Percentiles rank a stretch among this genome's conserved stretches.
These are phyloP conservation scores for Dendrolimus kikuchii DNA, from an alignment of 1,140 invertebrate genomes.

Conservation along the genomic window DNA sequence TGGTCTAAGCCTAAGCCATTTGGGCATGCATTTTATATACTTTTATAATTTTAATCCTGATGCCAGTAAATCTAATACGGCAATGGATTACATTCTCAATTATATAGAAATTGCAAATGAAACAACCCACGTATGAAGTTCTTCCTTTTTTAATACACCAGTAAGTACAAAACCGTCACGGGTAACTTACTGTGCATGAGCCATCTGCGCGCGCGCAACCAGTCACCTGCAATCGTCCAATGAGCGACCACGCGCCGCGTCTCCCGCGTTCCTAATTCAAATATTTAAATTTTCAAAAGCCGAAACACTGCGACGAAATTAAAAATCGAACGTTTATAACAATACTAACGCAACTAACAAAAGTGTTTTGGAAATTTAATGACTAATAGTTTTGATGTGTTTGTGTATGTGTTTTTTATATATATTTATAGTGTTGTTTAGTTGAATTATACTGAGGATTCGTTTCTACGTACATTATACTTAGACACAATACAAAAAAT, in stretches of 20 bases:
- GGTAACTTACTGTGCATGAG: conserved; percentile 17
- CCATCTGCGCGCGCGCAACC: conserved; percentile 26
- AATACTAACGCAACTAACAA: conserved; percentile 33
- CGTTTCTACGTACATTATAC: too few species aligned
- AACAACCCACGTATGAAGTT: conserved; percentile 29
- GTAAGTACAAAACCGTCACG: conserved; percentile 28
- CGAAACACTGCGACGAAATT: conserved; percentile 27
- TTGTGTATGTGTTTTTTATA: conserved; percentile 21
- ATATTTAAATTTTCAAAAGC: conserved; percentile 22
- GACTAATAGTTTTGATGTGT: conserved; percentile 10
- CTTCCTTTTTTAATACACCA: conserved; percentile 16
- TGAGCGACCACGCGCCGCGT: conserved; percentile 40
- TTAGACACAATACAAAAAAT: too few species aligned
- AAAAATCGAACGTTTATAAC: conserved; percentile 23
- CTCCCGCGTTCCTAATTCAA: conserved; percentile 16
- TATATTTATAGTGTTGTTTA: conserved; percentile 21
- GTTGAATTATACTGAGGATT: too few species aligned
- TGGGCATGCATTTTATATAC: too few species aligned
- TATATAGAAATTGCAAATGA: conserved; percentile 10
- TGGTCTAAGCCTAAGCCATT: too few species aligned
- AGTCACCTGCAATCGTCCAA: conserved; percentile 61
- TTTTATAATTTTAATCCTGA: too few species aligned
- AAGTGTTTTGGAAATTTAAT: conserved; percentile 21
- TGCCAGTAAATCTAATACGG: too few species aligned
- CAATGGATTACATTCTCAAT: background rate